These are phyloP conservation scores for Vanessa tameamea DNA, from an alignment of 1,140 invertebrate species.

Conservation along the genomic window DNA sequence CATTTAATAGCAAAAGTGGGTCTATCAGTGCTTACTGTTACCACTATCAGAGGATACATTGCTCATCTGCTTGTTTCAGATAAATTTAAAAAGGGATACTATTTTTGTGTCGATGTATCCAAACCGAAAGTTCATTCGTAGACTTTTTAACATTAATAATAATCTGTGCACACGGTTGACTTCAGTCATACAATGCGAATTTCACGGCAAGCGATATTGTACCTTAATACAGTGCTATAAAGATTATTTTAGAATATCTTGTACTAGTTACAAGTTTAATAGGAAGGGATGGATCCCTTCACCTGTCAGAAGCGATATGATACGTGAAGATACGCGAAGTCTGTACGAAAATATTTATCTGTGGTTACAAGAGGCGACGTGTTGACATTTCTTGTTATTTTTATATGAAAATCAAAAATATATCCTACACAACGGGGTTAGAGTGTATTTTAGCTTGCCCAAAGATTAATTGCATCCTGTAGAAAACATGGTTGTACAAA, in stretches of 20 bases:
- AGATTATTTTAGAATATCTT: neutral
- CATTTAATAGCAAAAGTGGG: too few species aligned
- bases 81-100: neutral
- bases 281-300: constrained; percentile 22
- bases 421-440: neutral
- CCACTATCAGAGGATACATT: too few species aligned
- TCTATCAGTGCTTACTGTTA: too few species aligned
- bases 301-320: constrained; percentile 35
- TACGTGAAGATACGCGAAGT: constrained; percentile 22
- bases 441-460: neutral
- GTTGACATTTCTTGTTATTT: constrained; percentile 33
- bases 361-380: constrained; percentile 28
- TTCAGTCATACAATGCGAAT: constrained; percentile 6
- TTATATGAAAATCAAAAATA: neutral
- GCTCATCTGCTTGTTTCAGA: too few species aligned
- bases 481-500: neutral
- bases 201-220: neutral
- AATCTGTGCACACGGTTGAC: constrained; percentile 26
- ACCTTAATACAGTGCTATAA: neutral
- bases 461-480: neutral
- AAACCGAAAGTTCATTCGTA: constrained; percentile 12
- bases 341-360: constrained; percentile 35
- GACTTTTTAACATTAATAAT: constrained; percentile 30
- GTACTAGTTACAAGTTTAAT: constrained; percentile 4
- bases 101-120: neutral